Percentiles rank a stretch among this genome's conserved stretches.
These are phyloP conservation scores for Hippolais icterina DNA, from an alignment of 2,113 vertebrate species.

Conservation along the genomic window DNA sequence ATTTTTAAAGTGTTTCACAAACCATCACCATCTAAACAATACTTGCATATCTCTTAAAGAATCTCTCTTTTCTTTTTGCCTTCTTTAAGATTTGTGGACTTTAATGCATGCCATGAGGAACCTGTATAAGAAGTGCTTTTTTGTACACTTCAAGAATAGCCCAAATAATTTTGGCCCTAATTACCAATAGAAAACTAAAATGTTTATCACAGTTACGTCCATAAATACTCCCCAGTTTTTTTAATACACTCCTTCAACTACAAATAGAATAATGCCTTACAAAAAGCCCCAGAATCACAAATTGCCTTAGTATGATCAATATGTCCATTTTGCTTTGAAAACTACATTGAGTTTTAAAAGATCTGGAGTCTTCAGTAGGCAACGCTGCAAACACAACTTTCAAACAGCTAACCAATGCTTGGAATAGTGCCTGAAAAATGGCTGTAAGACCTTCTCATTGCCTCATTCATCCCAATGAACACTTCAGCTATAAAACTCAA, in stretches of 20 bases:
- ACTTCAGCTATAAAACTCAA: not conserved
- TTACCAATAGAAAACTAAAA: not conserved
- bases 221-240: not conserved
- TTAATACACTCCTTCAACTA: not conserved
- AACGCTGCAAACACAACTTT: not conserved
- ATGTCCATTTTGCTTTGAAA: not conserved
- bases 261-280: not conserved
- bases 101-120: not conserved
- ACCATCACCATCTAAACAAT: slow-evolving; percentile 64
- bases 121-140: not conserved
- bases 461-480: not conserved
- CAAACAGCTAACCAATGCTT: not conserved
- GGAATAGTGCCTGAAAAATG: not conserved
- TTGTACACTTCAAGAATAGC: not conserved
- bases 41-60: slow-evolving; percentile 52
- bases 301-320: not conserved
- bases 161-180: not conserved
- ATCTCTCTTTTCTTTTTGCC: not conserved
- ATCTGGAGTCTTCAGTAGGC: not conserved
- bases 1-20: slow-evolving; percentile 68
- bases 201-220: not conserved
- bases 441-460: not conserved
- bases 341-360: not conserved
- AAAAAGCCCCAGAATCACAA: not conserved
- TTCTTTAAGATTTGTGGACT: not conserved